Evolutionary conservation across 1,140 invertebrate species (phyloP).

Genomic region (Gonatopus flavifemur): DNA sequence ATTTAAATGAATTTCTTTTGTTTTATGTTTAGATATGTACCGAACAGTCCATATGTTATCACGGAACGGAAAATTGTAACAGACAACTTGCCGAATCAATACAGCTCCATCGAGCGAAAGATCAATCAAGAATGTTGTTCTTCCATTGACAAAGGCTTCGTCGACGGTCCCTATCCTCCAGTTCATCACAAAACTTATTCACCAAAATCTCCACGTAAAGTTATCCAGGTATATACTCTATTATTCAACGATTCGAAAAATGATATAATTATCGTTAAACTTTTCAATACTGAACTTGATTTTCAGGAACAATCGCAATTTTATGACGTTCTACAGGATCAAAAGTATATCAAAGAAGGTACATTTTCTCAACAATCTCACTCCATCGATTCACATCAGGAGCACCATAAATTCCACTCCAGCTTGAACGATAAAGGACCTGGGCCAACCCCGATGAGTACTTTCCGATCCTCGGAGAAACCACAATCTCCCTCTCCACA

Average conservation of each 20-base stretch:
- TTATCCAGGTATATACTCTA: too few relatives aligned
- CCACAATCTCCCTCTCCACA: conserved; percentile 5
- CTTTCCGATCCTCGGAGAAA: conserved; percentile 37
- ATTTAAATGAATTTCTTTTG: too few relatives aligned
- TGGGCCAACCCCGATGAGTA: conserved; percentile 37
- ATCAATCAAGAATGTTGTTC: conserved; percentile 42
- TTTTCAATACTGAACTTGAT: too few relatives aligned
- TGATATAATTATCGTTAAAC: too few relatives aligned
- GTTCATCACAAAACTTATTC: conserved; percentile 22
- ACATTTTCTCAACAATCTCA: conserved; percentile 17
- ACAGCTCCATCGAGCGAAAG: conserved; percentile 46
- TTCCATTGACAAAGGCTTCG: conserved; percentile 10
- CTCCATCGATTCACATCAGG: conserved; percentile 18
- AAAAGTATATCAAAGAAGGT: conserved; percentile 21
- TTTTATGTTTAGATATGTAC: conserved; percentile 25
- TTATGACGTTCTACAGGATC: conserved; percentile 19
- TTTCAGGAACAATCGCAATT: conserved; percentile 10
- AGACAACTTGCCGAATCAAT: conserved; percentile 38
- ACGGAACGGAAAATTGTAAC: conserved; percentile 24
- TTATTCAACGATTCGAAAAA: too few relatives aligned
- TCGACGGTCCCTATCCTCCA: conserved; percentile 24
- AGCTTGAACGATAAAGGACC: conserved; percentile 29
- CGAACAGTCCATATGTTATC: conserved; percentile 22
- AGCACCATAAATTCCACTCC: conserved; percentile 26
- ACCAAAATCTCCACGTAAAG: conserved; percentile 14